A percentile compares a stretch with the other conserved stretches of the same genome.
phyloP scores from a whole-genome alignment of 2,797 vertebrate genomes.

The Tinamus major region DNA sequence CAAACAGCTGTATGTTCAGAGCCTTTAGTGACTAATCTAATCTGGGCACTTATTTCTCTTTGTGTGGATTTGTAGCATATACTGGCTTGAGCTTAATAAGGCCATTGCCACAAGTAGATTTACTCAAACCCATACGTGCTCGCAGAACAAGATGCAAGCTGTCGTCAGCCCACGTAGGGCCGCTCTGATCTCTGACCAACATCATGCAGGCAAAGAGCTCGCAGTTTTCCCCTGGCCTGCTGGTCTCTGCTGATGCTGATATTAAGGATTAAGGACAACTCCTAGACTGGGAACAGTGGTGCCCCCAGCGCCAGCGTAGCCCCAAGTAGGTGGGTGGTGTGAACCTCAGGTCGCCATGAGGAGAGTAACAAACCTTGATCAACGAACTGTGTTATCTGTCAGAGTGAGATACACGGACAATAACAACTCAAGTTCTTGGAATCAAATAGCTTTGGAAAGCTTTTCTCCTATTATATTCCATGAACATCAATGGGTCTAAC shows the following conservation, averaged over 20 bases:
- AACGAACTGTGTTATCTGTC: conserved; percentile 41
- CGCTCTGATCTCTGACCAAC: not conserved
- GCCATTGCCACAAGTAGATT: conserved; percentile 36
- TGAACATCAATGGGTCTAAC: conserved; percentile 15
- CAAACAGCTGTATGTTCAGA: not conserved
- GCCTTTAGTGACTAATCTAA: conserved; percentile 43
- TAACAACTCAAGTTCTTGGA: conserved; percentile 48
- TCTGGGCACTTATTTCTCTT: conserved; percentile 43
- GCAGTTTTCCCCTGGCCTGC: not conserved
- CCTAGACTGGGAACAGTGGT: not conserved
- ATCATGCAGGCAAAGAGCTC: not conserved
- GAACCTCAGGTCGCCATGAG: not conserved
- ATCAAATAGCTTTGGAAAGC: conserved; percentile 48
- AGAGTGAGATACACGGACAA: not conserved
- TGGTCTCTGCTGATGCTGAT: not conserved
- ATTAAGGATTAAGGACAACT: not conserved
- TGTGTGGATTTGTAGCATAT: not conserved
- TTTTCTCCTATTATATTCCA: not conserved
- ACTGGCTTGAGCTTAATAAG: conserved; percentile 4
- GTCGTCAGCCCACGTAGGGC: not conserved
- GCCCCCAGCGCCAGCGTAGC: not conserved
- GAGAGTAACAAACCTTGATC: not conserved
- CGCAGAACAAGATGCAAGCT: not conserved
- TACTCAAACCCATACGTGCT: not conserved
- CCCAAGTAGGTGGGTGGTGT: not conserved